Evolutionary conservation across 2,888 invertebrate species (phyloP).

Genomic region (Andrena praecox): DNA sequence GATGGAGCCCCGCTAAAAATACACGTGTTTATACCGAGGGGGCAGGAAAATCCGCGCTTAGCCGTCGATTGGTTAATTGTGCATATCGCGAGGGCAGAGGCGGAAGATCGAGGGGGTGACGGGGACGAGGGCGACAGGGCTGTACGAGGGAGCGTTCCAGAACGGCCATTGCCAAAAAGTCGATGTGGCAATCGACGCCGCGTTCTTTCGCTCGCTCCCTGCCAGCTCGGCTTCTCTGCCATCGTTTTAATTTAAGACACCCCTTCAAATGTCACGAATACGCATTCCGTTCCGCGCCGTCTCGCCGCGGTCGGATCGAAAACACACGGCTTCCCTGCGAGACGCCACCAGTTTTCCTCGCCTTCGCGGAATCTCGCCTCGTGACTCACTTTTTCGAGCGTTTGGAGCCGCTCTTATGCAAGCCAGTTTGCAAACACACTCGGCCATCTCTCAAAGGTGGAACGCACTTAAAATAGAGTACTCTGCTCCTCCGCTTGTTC

Average conservation of each 20-base stretch:
- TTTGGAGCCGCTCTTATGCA: constrained; percentile 37
- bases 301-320: constrained; percentile 70
- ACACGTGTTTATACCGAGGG: neutral
- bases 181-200: constrained; percentile 77
- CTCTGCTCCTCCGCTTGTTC: neutral
- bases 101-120: constrained; percentile 13
- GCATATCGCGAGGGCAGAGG: constrained; percentile 32
- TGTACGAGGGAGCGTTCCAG: constrained; percentile 40
- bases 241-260: constrained; percentile 83
- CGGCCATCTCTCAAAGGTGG: neutral
- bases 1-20: constrained; percentile 46
- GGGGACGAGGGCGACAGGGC: constrained; percentile 17
- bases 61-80: constrained; percentile 54
- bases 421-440: neutral
- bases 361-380: constrained; percentile 24
- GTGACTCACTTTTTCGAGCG: constrained; percentile 40
- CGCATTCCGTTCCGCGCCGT: constrained; percentile 77
- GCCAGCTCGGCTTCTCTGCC: constrained; percentile 72
- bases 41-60: constrained; percentile 9
- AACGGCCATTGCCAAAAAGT: constrained; percentile 72
- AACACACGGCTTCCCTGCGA: constrained; percentile 49
- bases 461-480: neutral
- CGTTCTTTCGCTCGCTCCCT: constrained; percentile 72
- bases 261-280: constrained; percentile 83
- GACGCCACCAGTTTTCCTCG: constrained; percentile 35